Base-by-base conservation (phyloP, 2,888 invertebrate species). In the Lasioglossum calceatum region DNA sequence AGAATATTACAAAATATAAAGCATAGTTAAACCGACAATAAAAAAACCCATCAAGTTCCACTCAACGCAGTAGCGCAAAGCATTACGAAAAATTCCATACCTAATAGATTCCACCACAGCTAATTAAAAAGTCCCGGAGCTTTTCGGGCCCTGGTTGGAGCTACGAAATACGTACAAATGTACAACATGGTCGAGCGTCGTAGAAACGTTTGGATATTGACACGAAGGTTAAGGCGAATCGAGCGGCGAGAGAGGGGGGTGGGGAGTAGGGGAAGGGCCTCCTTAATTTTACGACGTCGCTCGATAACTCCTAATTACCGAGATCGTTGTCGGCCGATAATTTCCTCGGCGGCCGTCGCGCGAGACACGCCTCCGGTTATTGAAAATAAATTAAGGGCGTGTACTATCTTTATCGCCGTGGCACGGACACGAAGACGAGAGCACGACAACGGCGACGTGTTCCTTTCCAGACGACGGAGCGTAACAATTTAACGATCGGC, bases 401-500 rank as follows among this genome's bases (percentile, higher is more conserved):
- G 72, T 74, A 64, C 82, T 81, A 84, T 80, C 85, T 81, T 84
- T 58, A 77, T 73, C 72, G 64, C 7, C 16, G 64, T 64, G 64
- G 36, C 42, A 44, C n/a, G 67, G 36, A 73, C 74, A 77, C 82
- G 82, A 64, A 84, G 76, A 70, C 44, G 71, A 44, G 84, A 32
- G 79, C 32, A 39, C 72, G 72, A 27, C 81, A 72, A 87, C 83
- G 81, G 87, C 32, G 80, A 73, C 72, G 64, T 85, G 73, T 84
- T 79, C 47, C 78, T 72, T 79, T 79, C 64, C 72, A 47, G 72
- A 85, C 54, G 84, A 64, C 76, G 79, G 47, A 79, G 79, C 84
- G 79, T 73, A 84, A 85, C 84, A 47, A 84, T 85, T 85, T 84
- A 85, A 84, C 79, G 79, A 85, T 79, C 79, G 67, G 67, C 19